Conservation (phyloP, 2,888 invertebrate species). For the Andrena praecox region DNA sequence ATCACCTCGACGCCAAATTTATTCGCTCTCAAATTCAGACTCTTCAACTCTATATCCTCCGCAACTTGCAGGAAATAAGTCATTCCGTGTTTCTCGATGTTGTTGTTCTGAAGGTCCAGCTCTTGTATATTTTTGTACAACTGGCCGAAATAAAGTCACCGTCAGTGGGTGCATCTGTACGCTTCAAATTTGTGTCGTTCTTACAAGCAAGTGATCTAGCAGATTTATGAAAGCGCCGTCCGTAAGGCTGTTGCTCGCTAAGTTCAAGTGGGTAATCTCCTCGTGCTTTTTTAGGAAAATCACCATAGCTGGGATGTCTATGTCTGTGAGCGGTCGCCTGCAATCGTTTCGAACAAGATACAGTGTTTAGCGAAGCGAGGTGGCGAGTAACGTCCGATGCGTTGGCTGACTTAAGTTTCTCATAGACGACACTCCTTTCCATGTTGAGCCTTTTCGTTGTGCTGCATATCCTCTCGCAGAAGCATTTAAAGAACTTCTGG, state of each 20-base stretch:
- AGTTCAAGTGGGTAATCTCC: conserved; percentile 86
- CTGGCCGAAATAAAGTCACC: conserved; percentile 71
- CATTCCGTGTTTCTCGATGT: conserved; percentile 85
- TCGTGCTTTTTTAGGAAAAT: conserved; percentile 85
- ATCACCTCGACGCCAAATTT: conserved; percentile 86
- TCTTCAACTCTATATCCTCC: conserved; percentile 84
- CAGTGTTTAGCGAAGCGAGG: conserved; percentile 6
- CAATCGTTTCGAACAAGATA: conserved; percentile 48
- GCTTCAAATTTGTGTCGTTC: background rate
- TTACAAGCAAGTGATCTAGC: conserved; percentile 73
- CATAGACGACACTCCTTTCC: conserved; percentile 86
- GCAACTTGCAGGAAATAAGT: conserved; percentile 70
- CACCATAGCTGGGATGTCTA: conserved; percentile 86
- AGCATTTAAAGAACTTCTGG: conserved; percentile 77
- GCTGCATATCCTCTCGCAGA: conserved; percentile 86
- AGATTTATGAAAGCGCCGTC: conserved; percentile 73
- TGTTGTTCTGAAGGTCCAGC: conserved; percentile 87
- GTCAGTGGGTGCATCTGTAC: background rate
- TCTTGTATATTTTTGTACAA: conserved; percentile 85
- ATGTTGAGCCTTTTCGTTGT: conserved; percentile 86
- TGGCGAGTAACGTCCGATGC: background rate
- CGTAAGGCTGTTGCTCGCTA: conserved; percentile 87
- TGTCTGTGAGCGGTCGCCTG: conserved; percentile 85
- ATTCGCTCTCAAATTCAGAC: conserved; percentile 87
- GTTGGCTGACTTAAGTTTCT: conserved; percentile 81